Conservation (phyloP, 2,113 vertebrate genomes). For the Saguinus midas region DNA sequence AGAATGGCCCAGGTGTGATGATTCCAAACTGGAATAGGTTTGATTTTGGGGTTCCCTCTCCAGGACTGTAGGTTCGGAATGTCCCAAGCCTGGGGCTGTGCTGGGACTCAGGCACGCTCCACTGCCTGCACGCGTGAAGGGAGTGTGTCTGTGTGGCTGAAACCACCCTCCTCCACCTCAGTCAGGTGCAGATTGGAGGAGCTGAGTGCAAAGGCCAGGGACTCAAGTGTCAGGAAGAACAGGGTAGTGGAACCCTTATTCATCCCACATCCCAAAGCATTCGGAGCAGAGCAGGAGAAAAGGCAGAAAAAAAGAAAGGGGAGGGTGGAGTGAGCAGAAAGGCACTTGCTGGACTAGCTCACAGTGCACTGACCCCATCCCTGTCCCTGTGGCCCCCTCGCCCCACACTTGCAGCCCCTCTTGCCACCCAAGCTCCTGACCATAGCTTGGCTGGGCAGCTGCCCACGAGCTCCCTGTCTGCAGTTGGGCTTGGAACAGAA, state of each 20-base stretch:
- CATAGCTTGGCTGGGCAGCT: not conserved
- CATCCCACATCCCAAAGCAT: not conserved
- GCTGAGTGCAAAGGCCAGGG: not conserved
- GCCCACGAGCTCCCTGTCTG: not conserved
- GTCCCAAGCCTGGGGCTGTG: not conserved
- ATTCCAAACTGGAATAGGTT: not conserved
- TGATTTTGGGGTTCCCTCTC: not conserved
- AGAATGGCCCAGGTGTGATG: not conserved
- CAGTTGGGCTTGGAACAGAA: not conserved
- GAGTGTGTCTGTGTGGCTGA: not conserved
- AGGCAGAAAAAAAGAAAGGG: too few relatives aligned
- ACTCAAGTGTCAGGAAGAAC: not conserved
- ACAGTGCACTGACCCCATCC: not conserved
- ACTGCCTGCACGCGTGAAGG: fast-evolving
- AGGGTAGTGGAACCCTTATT: not conserved
- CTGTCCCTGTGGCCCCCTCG: not conserved
- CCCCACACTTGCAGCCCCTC: not conserved
- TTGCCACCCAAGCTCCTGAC: not conserved
- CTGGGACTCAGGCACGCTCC: not conserved
- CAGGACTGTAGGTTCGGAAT: not conserved
- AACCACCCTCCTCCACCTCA: not conserved
- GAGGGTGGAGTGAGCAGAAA: not conserved
- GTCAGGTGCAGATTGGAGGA: not conserved
- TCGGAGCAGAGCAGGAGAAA: not conserved
- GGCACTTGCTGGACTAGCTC: not conserved